Conservation (phyloP, 2,797 vertebrate genomes). For the Microtus californicus region DNA sequence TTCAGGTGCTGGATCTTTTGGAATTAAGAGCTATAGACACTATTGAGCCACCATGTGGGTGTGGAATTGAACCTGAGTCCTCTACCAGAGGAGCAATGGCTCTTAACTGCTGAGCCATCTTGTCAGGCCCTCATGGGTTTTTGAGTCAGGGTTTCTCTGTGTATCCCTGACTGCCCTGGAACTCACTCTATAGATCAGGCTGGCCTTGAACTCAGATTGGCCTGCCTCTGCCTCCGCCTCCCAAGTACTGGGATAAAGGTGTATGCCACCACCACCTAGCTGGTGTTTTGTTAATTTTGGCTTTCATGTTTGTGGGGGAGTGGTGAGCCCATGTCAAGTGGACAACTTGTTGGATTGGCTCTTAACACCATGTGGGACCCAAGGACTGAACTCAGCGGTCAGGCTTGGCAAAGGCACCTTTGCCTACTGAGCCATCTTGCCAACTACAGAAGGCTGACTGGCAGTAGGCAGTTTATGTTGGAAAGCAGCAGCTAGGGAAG, state of each 20-base stretch:
- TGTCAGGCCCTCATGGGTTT: background rate
- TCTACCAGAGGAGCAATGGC: background rate
- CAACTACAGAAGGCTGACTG: background rate
- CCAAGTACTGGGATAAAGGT: too few species aligned
- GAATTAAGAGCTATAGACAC: background rate
- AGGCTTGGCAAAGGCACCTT: background rate
- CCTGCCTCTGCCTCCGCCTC: too few species aligned
- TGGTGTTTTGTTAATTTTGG: background rate
- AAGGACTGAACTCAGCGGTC: background rate
- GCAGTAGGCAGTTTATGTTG: background rate
- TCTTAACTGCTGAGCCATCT: too few species aligned
- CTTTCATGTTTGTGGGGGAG: background rate
- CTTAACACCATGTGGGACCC: background rate
- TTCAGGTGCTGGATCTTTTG: background rate
- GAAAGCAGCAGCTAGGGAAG: background rate
- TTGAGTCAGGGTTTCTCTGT: background rate
- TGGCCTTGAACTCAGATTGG: background rate
- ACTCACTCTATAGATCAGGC: background rate
- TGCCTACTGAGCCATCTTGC: background rate
- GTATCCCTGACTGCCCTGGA: background rate
- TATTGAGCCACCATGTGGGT: background rate
- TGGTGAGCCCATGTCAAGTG: background rate
- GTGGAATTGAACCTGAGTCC: background rate
- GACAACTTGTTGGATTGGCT: background rate
- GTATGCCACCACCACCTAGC: accelerated